Base-by-base conservation (phyloP, 2,113 vertebrate species). In the Chaenocephalus aceratus region DNA sequence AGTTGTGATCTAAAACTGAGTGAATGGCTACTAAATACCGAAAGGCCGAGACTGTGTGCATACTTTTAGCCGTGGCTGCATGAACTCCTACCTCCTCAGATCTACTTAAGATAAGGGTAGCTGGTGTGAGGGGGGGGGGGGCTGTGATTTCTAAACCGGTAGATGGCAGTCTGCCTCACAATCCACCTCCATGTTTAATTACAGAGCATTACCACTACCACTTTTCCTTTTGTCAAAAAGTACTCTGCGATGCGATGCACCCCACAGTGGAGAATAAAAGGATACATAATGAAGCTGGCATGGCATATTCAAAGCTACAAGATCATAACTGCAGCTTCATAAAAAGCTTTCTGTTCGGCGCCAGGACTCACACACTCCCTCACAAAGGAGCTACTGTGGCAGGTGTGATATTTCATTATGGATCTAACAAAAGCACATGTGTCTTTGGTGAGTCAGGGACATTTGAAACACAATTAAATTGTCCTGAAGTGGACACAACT, bases 121-220 rank as follows among this genome's bases (percentile, higher is more conserved):
- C 62, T 54, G 41, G 56, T 62, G 10, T 49, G 52, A 10, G 7
- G 51, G 63, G 36, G 51, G 63, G 36, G 36, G 36, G 36, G 36
- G 36, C 36, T 8, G 26, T 49, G 1, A 36, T 67, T 80, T 79
- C 7, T 72, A 75, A 78, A 63, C 91, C 93, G 66, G 88, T 89
- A 94, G 94, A 93, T 94, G 94, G 92, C 93, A 87, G 89, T 83
- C 88, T 88, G 82, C 77, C 71, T 91, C 87, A 85, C 69, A 41
- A 15, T 80, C 78, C 61, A 63, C 76, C 77, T 80, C 62, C 34
- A 11, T 78, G 69, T 76, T 57, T 75, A 80, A 88, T 86, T 76
- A 80, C 14, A 73, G 73, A 26, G 59, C 59, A 69, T 83, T 72
- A 64, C 84, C 23, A 51, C 21, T 71, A 41, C 30, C 30, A 68